These are phyloP conservation scores for Mastigias papua DNA, from an alignment of 30 jellyfish, hydroid and myxozoan species.

Conservation along the genomic window DNA sequence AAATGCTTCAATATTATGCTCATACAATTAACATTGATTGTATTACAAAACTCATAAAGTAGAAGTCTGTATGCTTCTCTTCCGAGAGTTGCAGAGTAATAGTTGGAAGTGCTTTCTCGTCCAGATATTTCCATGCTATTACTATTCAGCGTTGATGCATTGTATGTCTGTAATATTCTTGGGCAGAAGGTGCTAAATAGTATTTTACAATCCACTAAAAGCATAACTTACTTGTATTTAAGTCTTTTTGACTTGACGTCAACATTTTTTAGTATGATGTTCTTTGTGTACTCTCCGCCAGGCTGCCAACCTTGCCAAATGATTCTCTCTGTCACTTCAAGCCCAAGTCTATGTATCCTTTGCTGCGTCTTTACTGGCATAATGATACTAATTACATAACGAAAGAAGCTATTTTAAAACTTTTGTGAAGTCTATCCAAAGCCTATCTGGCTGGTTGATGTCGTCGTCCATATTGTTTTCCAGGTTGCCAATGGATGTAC, in stretches of 20 bases:
- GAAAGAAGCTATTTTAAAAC: neutral
- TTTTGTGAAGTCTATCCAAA: neutral
- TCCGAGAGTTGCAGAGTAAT: too few species aligned
- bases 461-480: slow-evolving; percentile 50
- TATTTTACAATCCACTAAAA: too few species aligned
- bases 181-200: too few species aligned
- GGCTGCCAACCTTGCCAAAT: slow-evolving; percentile 95
- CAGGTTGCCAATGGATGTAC: slow-evolving; percentile 42
- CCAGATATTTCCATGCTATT: too few species aligned
- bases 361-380: slow-evolving; percentile 50
- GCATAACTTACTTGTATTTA: slow-evolving; percentile 79
- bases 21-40: too few species aligned
- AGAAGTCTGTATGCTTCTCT: too few species aligned
- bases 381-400: neutral
- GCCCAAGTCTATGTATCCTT: slow-evolving; percentile 68
- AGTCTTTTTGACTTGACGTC: slow-evolving; percentile 74
- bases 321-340: slow-evolving; percentile 76
- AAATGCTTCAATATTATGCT: too few species aligned
- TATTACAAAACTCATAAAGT: too few species aligned
- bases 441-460: neutral
- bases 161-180: too few species aligned
- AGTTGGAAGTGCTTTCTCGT: too few species aligned
- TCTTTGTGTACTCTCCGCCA: slow-evolving; percentile 89
- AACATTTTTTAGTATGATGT: slow-evolving; percentile 75
- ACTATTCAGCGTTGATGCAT: too few species aligned